phyloP scores from a whole-genome alignment of 1,140 invertebrate species.

The Campodea augens region DNA sequence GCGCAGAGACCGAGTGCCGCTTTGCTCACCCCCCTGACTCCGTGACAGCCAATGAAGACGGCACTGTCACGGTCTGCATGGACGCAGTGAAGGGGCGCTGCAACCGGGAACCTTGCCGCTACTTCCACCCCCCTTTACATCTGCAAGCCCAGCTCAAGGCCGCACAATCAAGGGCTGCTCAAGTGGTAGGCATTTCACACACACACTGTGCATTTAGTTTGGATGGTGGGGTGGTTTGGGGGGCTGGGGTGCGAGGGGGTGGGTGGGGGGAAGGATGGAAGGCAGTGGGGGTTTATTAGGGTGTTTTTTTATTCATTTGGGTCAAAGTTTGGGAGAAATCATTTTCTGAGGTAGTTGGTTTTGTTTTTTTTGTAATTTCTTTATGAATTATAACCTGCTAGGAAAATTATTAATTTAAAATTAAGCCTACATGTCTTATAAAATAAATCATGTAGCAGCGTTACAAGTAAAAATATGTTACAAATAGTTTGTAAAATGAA shows the following conservation, averaged over 20 bases:
- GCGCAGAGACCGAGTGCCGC: constrained; percentile 86
- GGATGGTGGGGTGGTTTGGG: too few species aligned
- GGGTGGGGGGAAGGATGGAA: not conserved
- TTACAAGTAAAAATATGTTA: too few species aligned
- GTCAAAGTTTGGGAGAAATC: too few species aligned
- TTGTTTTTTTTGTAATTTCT: too few species aligned
- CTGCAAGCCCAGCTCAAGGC: constrained; percentile 97
- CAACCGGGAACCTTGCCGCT: constrained; percentile 88
- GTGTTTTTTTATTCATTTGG: constrained; percentile 1
- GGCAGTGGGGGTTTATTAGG: not conserved
- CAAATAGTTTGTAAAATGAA: too few species aligned
- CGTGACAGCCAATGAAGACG: constrained; percentile 80
- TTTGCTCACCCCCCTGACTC: constrained; percentile 92
- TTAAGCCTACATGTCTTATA: too few species aligned
- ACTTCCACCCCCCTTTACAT: constrained; percentile 94
- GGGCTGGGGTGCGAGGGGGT: not conserved
- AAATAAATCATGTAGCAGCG: too few species aligned
- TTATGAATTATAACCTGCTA: too few species aligned
- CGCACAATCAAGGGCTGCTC: constrained; percentile 69
- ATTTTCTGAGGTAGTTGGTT: too few species aligned
- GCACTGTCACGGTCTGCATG: constrained; percentile 96
- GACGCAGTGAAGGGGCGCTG: constrained; percentile 94
- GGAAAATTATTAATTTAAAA: too few species aligned
- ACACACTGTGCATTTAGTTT: constrained; percentile 28
- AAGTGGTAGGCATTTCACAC: constrained; percentile 50